Percentiles rank a stretch among this genome's conserved stretches.
phyloP scores from a whole-genome alignment of 2,113 vertebrate species.

The Jacana jacana region DNA sequence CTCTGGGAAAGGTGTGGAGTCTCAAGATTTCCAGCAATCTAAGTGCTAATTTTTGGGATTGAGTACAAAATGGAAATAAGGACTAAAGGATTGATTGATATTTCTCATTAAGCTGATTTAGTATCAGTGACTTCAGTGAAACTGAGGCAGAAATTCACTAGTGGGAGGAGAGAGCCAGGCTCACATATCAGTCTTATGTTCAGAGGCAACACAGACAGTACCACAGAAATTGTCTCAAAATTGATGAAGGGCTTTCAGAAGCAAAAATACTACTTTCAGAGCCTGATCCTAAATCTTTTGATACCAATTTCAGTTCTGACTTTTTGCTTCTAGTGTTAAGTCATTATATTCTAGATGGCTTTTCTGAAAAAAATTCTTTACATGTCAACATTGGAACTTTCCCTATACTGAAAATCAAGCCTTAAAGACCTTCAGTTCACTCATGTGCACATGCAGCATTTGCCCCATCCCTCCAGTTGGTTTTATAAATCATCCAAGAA shows the following conservation, averaged over 20 bases:
- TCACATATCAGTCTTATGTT: background rate
- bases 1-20: background rate
- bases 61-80: background rate
- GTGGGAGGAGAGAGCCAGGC: background rate
- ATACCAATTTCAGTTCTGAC: background rate
- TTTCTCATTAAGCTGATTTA: background rate
- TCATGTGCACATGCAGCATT: background rate
- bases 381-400: background rate
- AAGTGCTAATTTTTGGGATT: background rate
- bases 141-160: background rate
- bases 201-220: background rate
- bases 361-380: background rate
- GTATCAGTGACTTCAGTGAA: background rate
- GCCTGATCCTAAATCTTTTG: background rate
- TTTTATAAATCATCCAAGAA: background rate
- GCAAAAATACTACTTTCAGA: background rate
- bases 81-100: background rate
- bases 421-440: background rate
- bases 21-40: background rate
- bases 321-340: background rate
- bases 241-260: background rate
- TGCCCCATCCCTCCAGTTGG: background rate
- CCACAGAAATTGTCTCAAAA: background rate
- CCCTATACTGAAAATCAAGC: background rate
- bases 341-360: background rate